These are phyloP conservation scores for Ectemnius continuus DNA, from an alignment of 2,888 invertebrate species.

Conservation along the genomic window DNA sequence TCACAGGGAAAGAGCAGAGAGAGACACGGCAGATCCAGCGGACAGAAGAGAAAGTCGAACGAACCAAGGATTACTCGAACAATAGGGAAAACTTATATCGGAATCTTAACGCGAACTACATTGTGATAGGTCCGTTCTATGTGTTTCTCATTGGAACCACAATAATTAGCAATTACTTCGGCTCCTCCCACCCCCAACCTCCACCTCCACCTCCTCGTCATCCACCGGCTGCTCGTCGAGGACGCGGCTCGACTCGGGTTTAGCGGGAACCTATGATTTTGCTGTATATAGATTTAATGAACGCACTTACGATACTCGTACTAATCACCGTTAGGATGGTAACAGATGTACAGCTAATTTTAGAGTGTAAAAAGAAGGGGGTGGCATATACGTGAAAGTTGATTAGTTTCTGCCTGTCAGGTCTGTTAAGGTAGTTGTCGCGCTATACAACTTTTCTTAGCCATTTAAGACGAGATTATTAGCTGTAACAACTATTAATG, in stretches of 20 bases:
- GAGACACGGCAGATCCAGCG: slow-evolving; percentile 10
- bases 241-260: neutral
- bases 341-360: slow-evolving; percentile 54
- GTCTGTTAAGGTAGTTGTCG: slow-evolving; percentile 1
- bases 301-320: slow-evolving; percentile 46
- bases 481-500: too few relatives aligned
- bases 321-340: slow-evolving; percentile 47
- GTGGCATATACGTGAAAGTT: slow-evolving; percentile 52
- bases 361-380: slow-evolving; percentile 49
- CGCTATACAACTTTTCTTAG: too few relatives aligned
- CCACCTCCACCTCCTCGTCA: slow-evolving; percentile 2
- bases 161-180: slow-evolving; percentile 46
- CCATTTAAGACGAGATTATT: too few relatives aligned
- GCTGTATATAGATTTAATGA: slow-evolving; percentile 53
- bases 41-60: slow-evolving; percentile 32
- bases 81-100: slow-evolving; percentile 41
- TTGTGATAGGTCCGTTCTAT: slow-evolving; percentile 55
- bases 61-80: slow-evolving; percentile 39
- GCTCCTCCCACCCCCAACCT: too few relatives aligned
- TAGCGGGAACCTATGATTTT: slow-evolving; percentile 43
- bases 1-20: neutral
- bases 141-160: slow-evolving; percentile 45
- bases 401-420: slow-evolving; percentile 54
- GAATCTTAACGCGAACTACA: slow-evolving; percentile 51
- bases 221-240: neutral